Base-by-base conservation (phyloP, 1,140 invertebrate species). In the Trichonephila clavata region DNA sequence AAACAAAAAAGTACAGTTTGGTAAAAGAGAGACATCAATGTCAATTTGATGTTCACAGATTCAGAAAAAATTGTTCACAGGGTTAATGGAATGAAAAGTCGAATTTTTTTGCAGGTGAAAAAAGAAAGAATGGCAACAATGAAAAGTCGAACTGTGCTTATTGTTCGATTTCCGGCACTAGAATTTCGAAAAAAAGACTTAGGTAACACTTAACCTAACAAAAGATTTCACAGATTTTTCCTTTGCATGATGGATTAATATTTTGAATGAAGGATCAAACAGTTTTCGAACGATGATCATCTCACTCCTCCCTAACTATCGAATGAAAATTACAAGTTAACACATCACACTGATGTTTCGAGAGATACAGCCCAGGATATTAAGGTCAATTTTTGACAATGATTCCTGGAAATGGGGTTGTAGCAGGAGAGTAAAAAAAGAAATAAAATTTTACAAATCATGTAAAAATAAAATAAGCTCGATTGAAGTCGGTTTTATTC, bases 301-400 rank as follows among this genome's bases (percentile, higher is more conserved):
- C 21, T 3, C n/a, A 5, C n/a, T 24, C n/a, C 5, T 68, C 71
- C 6, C 16, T 2, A 21, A 39, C 24, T 14, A 77, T 39, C 27
- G 14, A 77, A 77, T 18, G 14, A 21, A 63, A 21, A 63, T 20
- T 18, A 63, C 61, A 63, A 20, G 16, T 6, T 63, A 63, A 18
- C 16, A 77, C 27, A 77, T 4, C 65, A 68, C 0, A n/a, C 32
- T 32, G 71, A 32, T 32, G 27, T 39, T 77, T 39, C 18, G 14
- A 16, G 16, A 39, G 61, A 68, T 68, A n/a, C 24, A 24, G 24
- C 71, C 71, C 71, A 77, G 27, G n/a, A 14, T 32, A 77, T 77
- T 77, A 77, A 39, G 71, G 71, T 77, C 71, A 39, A 77, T 77
- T 77, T 77, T 77, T 77, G 71, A 27, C 10, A 77, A 77, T 24